These are phyloP conservation scores for Psephotus haematonotus DNA, from an alignment of 2,113 vertebrate species.

Conservation along the genomic window DNA sequence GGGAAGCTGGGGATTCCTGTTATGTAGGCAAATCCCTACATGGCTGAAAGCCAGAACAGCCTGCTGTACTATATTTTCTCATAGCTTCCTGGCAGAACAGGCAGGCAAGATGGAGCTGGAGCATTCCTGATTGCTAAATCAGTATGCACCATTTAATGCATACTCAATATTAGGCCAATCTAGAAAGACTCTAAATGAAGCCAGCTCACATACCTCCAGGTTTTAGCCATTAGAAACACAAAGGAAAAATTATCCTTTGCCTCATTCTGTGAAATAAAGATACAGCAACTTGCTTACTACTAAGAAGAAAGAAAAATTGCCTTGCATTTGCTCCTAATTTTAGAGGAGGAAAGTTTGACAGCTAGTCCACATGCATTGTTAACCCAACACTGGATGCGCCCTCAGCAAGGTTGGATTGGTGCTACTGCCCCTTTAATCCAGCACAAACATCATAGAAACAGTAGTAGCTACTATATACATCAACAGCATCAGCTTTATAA, in stretches of 20 bases:
- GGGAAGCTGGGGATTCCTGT: constrained; percentile 13
- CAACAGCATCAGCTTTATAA: background rate
- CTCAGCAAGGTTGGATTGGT: background rate
- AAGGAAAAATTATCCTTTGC: background rate
- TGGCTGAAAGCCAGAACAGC: background rate
- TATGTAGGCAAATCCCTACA: background rate
- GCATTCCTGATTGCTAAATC: background rate
- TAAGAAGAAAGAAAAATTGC: background rate
- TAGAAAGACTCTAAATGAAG: background rate
- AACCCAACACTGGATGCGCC: background rate
- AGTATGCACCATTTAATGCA: background rate
- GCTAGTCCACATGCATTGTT: background rate
- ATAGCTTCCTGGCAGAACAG: background rate
- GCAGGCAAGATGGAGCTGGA: background rate
- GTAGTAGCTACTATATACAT: background rate
- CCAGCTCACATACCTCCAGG: background rate
- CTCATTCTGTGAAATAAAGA: background rate
- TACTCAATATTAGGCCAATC: background rate
- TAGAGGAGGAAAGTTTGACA: background rate
- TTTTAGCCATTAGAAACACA: background rate
- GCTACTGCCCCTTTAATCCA: background rate
- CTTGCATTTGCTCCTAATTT: background rate
- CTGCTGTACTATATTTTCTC: background rate
- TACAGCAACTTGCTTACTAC: background rate
- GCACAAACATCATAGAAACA: background rate